Evolutionary conservation across 1,140 invertebrate species (phyloP).

Genomic region (Temnothorax nylanderi): DNA sequence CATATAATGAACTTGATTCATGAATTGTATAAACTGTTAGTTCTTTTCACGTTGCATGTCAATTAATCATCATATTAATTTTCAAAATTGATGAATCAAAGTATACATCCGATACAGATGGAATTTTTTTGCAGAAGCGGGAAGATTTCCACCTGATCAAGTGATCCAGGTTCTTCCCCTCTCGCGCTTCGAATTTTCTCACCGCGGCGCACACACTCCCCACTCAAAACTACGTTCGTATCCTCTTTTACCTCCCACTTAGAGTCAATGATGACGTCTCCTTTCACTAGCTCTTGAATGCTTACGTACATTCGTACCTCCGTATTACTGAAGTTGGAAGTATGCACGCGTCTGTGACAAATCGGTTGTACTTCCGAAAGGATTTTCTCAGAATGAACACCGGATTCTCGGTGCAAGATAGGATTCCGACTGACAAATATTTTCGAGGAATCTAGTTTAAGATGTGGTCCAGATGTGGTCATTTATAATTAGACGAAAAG

Average conservation of each 20-base stretch:
- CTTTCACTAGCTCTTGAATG: slow-evolving; percentile 59
- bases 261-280: slow-evolving; percentile 60
- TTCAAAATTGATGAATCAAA: background rate
- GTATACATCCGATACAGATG: background rate
- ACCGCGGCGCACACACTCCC: background rate
- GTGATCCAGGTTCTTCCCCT: background rate
- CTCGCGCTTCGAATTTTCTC: slow-evolving; percentile 4
- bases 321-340: background rate
- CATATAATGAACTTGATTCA: background rate
- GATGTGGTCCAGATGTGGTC: background rate
- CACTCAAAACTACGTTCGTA: background rate
- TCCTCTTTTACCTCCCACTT: slow-evolving; percentile 37
- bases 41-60: background rate
- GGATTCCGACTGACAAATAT: slow-evolving; percentile 35
- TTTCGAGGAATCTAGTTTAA: slow-evolving; percentile 12
- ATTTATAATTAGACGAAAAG: background rate
- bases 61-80: slow-evolving; percentile 1
- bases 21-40: background rate
- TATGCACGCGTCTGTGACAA: slow-evolving; percentile 3
- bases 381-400: slow-evolving; percentile 27
- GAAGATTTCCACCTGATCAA: background rate
- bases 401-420: background rate
- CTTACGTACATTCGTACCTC: slow-evolving; percentile 44
- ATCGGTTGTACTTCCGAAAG: slow-evolving; percentile 2
- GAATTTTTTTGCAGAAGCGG: background rate